Percentiles rank a stretch among this genome's conserved stretches.
Evolutionary conservation across 2,888 invertebrate species (phyloP).

Genomic region (Parochlus steinenii): DNA sequence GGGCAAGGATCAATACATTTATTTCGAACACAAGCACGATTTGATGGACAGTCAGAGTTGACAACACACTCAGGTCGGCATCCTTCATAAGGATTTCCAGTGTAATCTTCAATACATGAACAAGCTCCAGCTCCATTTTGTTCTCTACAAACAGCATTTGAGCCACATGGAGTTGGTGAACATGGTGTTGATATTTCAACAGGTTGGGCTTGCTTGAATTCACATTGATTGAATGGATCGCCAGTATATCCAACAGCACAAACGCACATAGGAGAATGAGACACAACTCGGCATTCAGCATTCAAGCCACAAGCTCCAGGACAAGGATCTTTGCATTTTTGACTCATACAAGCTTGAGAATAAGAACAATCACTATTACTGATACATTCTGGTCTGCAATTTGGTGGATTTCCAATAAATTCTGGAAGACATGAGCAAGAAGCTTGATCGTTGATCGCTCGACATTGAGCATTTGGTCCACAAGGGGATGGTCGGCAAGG

Average conservation of each 20-base stretch:
- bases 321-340: constrained; percentile 58
- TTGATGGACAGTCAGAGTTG: constrained; percentile 53
- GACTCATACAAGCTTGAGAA: constrained; percentile 51
- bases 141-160: constrained; percentile 51
- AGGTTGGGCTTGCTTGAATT: constrained; percentile 26
- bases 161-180: constrained; percentile 52
- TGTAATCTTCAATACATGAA: constrained; percentile 47
- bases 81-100: constrained; percentile 62
- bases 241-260: constrained; percentile 47
- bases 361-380: constrained; percentile 52
- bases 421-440: constrained; percentile 56
- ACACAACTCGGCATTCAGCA: constrained; percentile 51
- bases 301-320: constrained; percentile 53
- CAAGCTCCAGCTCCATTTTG: constrained; percentile 54
- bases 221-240: constrained; percentile 51
- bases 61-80: constrained; percentile 59
- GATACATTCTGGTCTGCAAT: constrained; percentile 57
- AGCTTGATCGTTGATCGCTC: constrained; percentile 43
- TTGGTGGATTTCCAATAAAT: constrained; percentile 53
- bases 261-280: constrained; percentile 55
- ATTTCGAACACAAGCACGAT: constrained; percentile 52
- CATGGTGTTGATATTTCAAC: constrained; percentile 43
- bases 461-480: constrained; percentile 53
- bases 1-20: constrained; percentile 64
- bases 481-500: constrained; percentile 57